phyloP scores from a whole-genome alignment of 2,797 vertebrate species.

The Natrix natrix region DNA sequence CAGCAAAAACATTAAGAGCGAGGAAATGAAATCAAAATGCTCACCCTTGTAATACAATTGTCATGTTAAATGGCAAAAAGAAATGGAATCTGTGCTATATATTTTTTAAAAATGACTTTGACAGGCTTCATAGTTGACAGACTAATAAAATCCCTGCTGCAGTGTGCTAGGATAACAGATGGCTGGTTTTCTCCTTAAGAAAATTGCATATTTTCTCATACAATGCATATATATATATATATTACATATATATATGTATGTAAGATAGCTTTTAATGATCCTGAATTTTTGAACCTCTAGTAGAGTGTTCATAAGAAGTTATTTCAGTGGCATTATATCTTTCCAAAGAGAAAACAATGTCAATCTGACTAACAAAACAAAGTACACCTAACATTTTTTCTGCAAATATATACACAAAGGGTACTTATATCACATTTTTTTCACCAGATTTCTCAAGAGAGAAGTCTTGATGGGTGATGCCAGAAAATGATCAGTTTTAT shows the following conservation, averaged over 20 bases:
- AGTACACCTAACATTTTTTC: neutral
- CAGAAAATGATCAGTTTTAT: neutral
- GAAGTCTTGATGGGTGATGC: neutral
- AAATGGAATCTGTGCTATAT: conserved; percentile 43
- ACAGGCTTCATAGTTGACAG: conserved; percentile 56
- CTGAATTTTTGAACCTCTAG: neutral
- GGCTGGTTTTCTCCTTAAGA: conserved; percentile 49
- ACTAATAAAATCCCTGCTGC: conserved; percentile 48
- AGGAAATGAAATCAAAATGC: conserved; percentile 39
- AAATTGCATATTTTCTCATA: conserved; percentile 52
- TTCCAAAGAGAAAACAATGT: neutral
- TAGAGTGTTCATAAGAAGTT: neutral
- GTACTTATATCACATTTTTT: neutral
- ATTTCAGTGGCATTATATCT: neutral
- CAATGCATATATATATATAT: conserved; percentile 11
- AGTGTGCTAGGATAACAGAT: conserved; percentile 27
- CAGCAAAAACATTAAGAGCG: conserved; percentile 16
- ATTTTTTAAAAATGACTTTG: conserved; percentile 32
- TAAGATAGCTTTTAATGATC: conserved; percentile 35
- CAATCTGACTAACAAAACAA: neutral
- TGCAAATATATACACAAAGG: neutral
- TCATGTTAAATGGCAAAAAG: conserved; percentile 54
- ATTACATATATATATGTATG: neutral
- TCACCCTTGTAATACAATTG: conserved; percentile 54
- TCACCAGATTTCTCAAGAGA: neutral